phyloP scores from a whole-genome alignment of 2,797 vertebrate genomes.

The Buceros bicornis region DNA sequence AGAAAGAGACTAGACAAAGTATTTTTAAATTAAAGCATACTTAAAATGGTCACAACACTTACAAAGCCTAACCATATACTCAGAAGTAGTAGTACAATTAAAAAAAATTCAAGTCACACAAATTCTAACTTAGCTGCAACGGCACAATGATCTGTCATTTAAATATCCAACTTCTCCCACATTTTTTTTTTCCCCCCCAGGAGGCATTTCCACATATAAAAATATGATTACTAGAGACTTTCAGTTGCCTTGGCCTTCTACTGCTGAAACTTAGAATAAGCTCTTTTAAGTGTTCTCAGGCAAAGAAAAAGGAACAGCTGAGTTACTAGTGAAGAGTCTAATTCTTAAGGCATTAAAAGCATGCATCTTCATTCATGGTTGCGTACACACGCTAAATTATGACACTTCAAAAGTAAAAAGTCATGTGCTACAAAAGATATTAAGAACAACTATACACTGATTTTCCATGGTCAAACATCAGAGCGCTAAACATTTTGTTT shows the following conservation, averaged over 20 bases:
- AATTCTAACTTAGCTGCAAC: not conserved
- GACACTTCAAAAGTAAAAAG: not conserved
- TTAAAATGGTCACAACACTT: not conserved
- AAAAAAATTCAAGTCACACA: not conserved
- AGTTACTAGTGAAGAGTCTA: not conserved
- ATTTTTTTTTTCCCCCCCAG: too few relatives aligned
- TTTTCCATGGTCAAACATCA: not conserved
- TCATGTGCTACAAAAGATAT: not conserved
- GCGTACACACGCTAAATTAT: accelerated
- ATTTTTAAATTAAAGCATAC: not conserved
- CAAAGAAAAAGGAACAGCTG: not conserved
- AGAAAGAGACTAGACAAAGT: not conserved
- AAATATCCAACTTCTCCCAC: not conserved
- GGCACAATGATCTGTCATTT: not conserved
- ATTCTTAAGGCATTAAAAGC: not conserved
- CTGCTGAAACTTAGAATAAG: not conserved
- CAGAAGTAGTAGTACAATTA: not conserved
- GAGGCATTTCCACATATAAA: not conserved
- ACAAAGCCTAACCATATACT: not conserved
- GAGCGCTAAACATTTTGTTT: not conserved
- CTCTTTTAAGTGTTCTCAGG: not conserved
- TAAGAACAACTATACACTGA: not conserved
- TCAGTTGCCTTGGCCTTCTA: not conserved
- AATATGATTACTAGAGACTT: not conserved
- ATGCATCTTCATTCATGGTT: not conserved